Evolutionary conservation across 2,888 invertebrate species (phyloP), one percentile per base, ranked within the genome.

Genomic region (Kuschelorhynchus macadamiae): DNA sequence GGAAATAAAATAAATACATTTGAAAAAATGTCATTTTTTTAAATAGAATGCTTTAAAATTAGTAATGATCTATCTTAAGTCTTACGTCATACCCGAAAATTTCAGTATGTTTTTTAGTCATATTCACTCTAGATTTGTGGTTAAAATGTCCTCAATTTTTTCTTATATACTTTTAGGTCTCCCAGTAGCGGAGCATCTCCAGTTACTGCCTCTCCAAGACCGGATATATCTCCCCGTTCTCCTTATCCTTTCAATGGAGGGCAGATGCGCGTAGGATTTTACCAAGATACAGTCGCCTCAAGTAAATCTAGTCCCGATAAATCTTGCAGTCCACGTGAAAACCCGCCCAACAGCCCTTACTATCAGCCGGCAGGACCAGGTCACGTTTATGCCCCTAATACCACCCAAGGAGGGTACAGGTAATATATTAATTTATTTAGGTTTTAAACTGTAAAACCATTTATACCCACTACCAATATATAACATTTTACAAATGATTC

Each of bases 241-340:
- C 87, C 88, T 0, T 90, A 92, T 79, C 90, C 90, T 11, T 87
- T 92, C n/a, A 94, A 94, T 77, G 93, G 93, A 0, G 93, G 93
- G 0, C 91, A 93, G 2, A 91, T 95, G 3, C 87, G 94, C 74
- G 94, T 94, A 32, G 95, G 95, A 2, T 95, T 95, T 81, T 95
- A 95, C 82, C 95, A 95, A 56, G 95, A 95, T 75, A 92, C 92
- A 0, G 90, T 92, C n/a, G 46, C 53, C n/a, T 92, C 92, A 0
- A 90, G 91, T 2, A 92, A 92, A 80, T 92, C 92, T 76, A 93
- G 93, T 76, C 93, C 93, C 0, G 93, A 94, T 74, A 94, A 93
- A 79, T 93, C 92, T 73, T 92, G 92, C 78, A 93, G 93, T 79
- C 93, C 93, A 0, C 88, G 92, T 46, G 90, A 93, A 75, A 91